Evolutionary conservation across 2,113 vertebrate genomes (phyloP).

Genomic region (Phyllostomus discolor): DNA sequence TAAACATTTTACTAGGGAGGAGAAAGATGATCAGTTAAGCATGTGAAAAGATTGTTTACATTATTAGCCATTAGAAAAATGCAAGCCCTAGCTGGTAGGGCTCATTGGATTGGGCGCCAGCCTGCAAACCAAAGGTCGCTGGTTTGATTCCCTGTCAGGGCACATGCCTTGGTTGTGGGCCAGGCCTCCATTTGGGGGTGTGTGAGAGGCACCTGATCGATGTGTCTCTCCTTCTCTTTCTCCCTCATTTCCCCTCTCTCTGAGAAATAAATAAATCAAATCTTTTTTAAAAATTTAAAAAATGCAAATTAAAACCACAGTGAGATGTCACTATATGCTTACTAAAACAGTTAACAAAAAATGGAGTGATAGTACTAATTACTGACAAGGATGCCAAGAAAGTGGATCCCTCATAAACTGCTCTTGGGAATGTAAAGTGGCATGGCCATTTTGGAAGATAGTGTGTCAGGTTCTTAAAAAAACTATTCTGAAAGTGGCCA

Average conservation of each 20-base stretch:
- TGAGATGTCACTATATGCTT: neutral
- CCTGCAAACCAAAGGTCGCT: too few species aligned
- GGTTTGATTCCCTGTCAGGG: too few species aligned
- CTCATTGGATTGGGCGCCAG: too few species aligned
- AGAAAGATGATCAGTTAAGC: neutral
- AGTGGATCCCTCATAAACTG: neutral
- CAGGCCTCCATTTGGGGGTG: too few species aligned
- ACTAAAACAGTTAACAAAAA: neutral
- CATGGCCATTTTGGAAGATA: neutral
- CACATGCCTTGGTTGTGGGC: too few species aligned
- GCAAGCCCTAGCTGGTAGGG: too few species aligned
- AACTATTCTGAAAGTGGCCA: neutral
- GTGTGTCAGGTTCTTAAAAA: neutral
- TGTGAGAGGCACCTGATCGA: too few species aligned
- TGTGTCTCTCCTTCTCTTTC: too few species aligned
- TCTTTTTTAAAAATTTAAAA: neutral
- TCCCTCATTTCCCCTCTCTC: too few species aligned
- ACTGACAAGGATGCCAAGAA: neutral
- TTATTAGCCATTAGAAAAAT: neutral
- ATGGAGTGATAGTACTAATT: neutral
- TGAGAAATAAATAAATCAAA: too few species aligned
- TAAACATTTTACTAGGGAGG: neutral
- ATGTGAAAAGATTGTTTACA: neutral
- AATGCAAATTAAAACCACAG: neutral
- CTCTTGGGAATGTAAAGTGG: neutral